Conservation (phyloP, 2,113 vertebrate species). For the Lepidothrix coronata region DNA sequence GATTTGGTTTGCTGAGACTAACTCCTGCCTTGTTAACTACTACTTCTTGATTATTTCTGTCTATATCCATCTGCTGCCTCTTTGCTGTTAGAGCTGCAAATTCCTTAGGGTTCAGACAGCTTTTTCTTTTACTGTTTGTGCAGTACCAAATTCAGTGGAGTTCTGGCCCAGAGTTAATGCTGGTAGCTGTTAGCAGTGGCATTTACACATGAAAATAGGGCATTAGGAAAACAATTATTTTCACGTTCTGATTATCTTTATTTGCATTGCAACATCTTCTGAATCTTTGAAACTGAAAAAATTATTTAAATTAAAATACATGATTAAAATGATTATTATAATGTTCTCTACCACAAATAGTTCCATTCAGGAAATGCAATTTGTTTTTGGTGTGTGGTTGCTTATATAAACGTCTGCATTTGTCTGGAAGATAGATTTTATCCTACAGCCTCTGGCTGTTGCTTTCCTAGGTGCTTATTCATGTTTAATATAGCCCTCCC, state of each 20-base stretch:
- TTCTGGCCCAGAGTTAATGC: background rate
- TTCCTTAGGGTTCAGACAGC: constrained; percentile 11
- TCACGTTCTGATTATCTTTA: background rate
- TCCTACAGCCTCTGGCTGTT: background rate
- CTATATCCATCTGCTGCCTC: constrained; percentile 56
- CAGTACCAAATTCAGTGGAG: background rate
- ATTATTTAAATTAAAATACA: constrained; percentile 1
- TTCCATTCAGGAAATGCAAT: background rate
- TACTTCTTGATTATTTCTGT: constrained; percentile 57
- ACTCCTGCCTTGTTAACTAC: constrained; percentile 53
- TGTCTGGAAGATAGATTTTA: constrained; percentile 30
- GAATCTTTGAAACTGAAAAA: background rate
- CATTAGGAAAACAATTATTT: constrained; percentile 23
- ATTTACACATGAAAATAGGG: constrained; percentile 21
- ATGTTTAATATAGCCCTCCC: constrained; percentile 6
- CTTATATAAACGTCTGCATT: background rate
- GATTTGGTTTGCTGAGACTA: constrained; percentile 33
- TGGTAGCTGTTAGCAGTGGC: background rate
- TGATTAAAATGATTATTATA: constrained; percentile 25
- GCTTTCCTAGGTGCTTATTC: constrained; percentile 7
- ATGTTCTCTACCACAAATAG: constrained; percentile 14
- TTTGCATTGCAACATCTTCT: background rate
- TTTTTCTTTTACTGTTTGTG: constrained; percentile 8
- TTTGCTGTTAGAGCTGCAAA: constrained; percentile 22
- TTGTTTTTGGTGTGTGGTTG: background rate